phyloP scores from a whole-genome alignment of 1,140 invertebrate genomes.

The Drosophila tsacasi region DNA sequence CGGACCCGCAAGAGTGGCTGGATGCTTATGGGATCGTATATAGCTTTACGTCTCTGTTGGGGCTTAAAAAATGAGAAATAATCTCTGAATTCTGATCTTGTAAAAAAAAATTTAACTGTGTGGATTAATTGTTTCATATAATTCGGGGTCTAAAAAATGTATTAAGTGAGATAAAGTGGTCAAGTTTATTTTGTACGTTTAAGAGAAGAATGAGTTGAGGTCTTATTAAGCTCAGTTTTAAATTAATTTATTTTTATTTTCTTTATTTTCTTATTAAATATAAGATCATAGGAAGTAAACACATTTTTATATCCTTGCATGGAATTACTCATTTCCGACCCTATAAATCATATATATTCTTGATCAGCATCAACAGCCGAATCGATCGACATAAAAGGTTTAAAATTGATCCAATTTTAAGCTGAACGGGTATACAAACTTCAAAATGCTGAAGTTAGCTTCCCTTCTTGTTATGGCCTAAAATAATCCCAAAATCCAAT shows the following conservation, averaged over 20 bases:
- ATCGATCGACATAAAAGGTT: no score
- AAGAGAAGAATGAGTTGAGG: background rate
- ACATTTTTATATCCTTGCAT: background rate
- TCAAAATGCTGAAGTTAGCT: no score
- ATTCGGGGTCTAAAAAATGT: constrained; percentile 1
- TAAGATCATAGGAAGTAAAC: background rate
- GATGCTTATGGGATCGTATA: constrained; percentile 19
- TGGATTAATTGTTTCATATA: constrained; percentile 14
- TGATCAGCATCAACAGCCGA: no score
- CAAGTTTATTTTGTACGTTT: background rate
- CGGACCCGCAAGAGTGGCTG: background rate
- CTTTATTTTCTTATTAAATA: no score
- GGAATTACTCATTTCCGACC: no score
- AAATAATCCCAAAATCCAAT: background rate
- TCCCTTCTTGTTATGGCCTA: no score
- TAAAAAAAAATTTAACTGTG: constrained; percentile 21
- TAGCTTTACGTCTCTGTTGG: constrained; percentile 18
- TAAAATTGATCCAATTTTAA: no score
- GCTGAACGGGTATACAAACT: no score
- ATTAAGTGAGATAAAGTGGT: constrained; percentile 5
- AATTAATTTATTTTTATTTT: no score
- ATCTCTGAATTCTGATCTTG: constrained; percentile 1
- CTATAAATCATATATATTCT: no score
- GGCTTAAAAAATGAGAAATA: background rate
- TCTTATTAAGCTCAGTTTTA: no score